A percentile compares a stretch with the other conserved stretches of the same genome.
phyloP scores from a whole-genome alignment of 2,113 vertebrate species.

The Ptyas mucosa region DNA sequence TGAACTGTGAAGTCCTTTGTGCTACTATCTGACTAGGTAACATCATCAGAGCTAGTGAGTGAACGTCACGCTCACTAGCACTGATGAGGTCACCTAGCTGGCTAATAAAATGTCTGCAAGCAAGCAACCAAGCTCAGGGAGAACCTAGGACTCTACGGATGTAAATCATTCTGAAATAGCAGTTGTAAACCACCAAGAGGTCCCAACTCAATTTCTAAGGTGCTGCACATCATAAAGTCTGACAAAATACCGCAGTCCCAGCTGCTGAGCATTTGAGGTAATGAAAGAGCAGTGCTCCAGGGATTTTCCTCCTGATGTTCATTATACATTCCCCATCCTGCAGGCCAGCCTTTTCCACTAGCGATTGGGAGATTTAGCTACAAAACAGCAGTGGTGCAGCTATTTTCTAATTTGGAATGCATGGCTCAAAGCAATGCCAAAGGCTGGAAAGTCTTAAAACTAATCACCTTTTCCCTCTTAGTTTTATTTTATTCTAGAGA shows the following conservation, averaged over 20 bases:
- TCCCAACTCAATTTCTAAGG: conserved; percentile 59
- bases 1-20: neutral
- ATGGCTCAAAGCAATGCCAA: neutral
- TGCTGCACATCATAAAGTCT: conserved; percentile 52
- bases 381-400: neutral
- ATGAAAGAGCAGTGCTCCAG: conserved; percentile 12
- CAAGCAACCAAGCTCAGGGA: neutral
- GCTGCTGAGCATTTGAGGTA: conserved; percentile 45
- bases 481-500: conserved; percentile 1
- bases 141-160: neutral
- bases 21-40: neutral
- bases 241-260: conserved; percentile 51
- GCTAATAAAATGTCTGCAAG: neutral
- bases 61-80: neutral
- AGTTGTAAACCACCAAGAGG: conserved; percentile 34
- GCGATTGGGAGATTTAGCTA: conserved; percentile 37
- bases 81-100: neutral
- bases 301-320: neutral
- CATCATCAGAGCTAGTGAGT: neutral
- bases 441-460: neutral
- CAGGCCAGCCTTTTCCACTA: neutral
- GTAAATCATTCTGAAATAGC: conserved; percentile 51
- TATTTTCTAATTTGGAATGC: conserved; percentile 18
- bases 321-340: neutral
- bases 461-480: neutral